Base-by-base conservation (phyloP, 1,140 invertebrate species). In the Drosophila murphyi region DNA sequence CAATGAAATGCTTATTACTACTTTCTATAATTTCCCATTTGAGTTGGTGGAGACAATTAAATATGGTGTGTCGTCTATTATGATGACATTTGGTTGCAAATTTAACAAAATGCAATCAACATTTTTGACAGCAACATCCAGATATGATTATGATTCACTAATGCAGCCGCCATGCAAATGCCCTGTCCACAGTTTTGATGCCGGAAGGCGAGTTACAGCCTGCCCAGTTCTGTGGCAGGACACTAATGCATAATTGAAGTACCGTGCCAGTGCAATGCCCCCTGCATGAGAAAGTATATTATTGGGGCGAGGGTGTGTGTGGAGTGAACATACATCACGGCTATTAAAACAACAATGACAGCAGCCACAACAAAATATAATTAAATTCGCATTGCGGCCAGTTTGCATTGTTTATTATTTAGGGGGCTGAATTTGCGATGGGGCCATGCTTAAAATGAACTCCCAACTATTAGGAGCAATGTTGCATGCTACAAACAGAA, bases 321-420 rank as follows among this genome's bases (percentile, higher is more conserved):
- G 7, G 29, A 8, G 37, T 37, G 34, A 31, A 48, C 7, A 48
- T 57, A 45, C 45, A 45, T 37, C 39, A 34, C 43, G 65, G 51
- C 65, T 48, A 57, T 74, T 70, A 57, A 63, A 70, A 55, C 65
- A 56, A 69, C 56, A 62, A 61, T 61, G 50, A 74, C 64, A 56
- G 10, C 29, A 51, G 29, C 37, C 54, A 8, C 39, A 71, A 54
- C 20, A 47, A 39, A 59, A 76, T 72, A 76, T 65, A 76, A 76
- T 72, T 60, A 71, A 75, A 62, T 61, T 50, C 50, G 34, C 37
- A 68, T 8, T 60, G 57, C 41, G 50, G 56, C 37, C 50, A n/a
- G 6, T 8, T 31, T 8, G 48, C 7, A 57, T 68, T 68, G 56
- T 61, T 60, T 39, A 62, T 71, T 54, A 52, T 61, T 41, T 28